Evolutionary conservation across 2,797 vertebrate species (phyloP).

Genomic region (Linurgus olivaceus): DNA sequence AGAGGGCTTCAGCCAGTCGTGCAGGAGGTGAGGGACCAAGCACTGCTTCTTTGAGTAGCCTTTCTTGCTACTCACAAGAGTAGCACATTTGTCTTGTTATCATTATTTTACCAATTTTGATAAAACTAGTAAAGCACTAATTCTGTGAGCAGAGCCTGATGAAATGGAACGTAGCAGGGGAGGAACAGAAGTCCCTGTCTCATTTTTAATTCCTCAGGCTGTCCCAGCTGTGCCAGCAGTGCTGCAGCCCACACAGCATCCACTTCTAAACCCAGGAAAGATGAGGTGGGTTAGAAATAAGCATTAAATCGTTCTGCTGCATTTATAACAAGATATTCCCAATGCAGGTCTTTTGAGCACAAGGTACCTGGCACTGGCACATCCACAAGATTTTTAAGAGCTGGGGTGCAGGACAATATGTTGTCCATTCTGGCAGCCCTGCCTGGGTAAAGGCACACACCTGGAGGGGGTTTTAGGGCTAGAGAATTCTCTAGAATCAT

Average conservation of each 20-base stretch:
- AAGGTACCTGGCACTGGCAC: not conserved
- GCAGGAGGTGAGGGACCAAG: not conserved
- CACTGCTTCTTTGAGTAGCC: not conserved
- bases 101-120: not conserved
- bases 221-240: not conserved
- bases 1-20: not conserved
- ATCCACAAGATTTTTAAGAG: rapidly evolving
- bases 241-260: not conserved
- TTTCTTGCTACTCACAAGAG: not conserved
- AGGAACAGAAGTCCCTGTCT: not conserved
- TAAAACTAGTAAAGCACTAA: not conserved
- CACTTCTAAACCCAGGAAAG: not conserved
- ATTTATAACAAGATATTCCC: not conserved
- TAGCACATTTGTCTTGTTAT: not conserved
- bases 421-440: not conserved
- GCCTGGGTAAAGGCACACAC: not conserved
- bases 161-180: not conserved
- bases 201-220: not conserved
- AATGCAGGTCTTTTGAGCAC: not conserved
- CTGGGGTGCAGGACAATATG: rapidly evolving
- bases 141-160: not conserved
- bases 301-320: not conserved
- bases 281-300: not conserved
- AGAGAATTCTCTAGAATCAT: not conserved
- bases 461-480: not conserved